Percentiles rank a stretch among this genome's conserved stretches.
Evolutionary conservation across 2,888 invertebrate species (phyloP).

Genomic region (Amphipoea lucens): DNA sequence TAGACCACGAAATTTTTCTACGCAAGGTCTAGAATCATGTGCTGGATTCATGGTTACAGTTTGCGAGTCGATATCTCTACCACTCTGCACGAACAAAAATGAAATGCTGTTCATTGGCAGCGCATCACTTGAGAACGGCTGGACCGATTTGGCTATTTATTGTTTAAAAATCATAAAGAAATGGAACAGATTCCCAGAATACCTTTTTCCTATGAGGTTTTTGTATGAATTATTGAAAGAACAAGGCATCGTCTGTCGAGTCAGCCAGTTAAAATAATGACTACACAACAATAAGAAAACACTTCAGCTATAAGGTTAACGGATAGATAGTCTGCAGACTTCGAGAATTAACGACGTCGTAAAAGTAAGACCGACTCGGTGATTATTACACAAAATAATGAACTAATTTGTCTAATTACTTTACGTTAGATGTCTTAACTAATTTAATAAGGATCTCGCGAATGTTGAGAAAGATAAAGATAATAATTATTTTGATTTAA

Average conservation of each 20-base stretch:
- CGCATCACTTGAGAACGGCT: background rate
- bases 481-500: constrained; percentile 44
- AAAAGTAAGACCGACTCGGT: constrained; percentile 66
- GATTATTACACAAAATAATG: constrained; percentile 70
- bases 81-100: too few relatives aligned
- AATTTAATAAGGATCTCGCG: constrained; percentile 38
- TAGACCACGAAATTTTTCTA: background rate
- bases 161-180: background rate
- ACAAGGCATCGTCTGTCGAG: background rate
- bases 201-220: background rate
- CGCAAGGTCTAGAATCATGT: too few relatives aligned
- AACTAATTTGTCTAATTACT: constrained; percentile 66
- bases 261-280: constrained; percentile 17
- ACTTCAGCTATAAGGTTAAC: constrained; percentile 62
- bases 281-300: constrained; percentile 55
- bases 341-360: constrained; percentile 69
- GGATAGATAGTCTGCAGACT: constrained; percentile 65
- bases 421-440: constrained; percentile 51
- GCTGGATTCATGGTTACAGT: too few relatives aligned
- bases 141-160: background rate
- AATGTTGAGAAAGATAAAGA: constrained; percentile 34
- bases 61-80: too few relatives aligned
- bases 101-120: too few relatives aligned
- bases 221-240: background rate
- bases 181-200: background rate